A percentile compares a stretch with the other conserved stretches of the same genome.
Conservation (phyloP, 1,140 invertebrate species). For the Ceratina calcarata region DNA sequence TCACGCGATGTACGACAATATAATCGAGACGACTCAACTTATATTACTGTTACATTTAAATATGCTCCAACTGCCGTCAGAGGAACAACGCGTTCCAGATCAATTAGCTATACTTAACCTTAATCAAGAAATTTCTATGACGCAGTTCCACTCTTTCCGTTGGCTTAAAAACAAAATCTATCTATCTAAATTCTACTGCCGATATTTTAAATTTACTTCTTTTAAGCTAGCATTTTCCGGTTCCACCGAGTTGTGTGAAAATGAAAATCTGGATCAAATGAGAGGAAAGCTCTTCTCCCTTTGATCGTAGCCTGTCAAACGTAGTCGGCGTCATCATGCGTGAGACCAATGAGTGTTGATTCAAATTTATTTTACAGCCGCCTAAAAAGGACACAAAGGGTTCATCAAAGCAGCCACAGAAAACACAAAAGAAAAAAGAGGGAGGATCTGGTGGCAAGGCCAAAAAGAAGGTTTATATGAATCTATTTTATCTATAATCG, state of each 20-base stretch:
- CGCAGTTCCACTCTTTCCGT: not conserved
- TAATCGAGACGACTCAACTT: not conserved
- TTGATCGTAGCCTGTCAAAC: too few relatives aligned
- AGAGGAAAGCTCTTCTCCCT: conserved; percentile 60
- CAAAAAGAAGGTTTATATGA: conserved; percentile 94
- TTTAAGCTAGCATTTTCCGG: too few relatives aligned
- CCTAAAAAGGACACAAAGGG: conserved; percentile 97
- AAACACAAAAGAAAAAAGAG: conserved; percentile 97
- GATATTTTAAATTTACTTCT: not conserved
- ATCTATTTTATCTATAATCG: not conserved
- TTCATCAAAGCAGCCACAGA: conserved; percentile 95
- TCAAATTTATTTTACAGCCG: conserved; percentile 83
- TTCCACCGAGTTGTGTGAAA: not conserved
- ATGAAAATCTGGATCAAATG: conserved; percentile 62
- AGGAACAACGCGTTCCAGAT: not conserved
- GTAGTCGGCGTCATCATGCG: too few relatives aligned
- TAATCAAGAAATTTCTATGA: not conserved
- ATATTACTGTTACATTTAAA: not conserved
- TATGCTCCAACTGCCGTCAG: not conserved
- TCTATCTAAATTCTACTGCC: not conserved
- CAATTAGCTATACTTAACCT: not conserved
- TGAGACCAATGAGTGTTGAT: not conserved
- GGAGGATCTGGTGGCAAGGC: conserved; percentile 98
- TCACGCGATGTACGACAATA: conserved; percentile 38
- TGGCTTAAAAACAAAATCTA: too few relatives aligned